Base-by-base conservation (phyloP, 2,888 invertebrate genomes). In the Nomada ferruginata region DNA sequence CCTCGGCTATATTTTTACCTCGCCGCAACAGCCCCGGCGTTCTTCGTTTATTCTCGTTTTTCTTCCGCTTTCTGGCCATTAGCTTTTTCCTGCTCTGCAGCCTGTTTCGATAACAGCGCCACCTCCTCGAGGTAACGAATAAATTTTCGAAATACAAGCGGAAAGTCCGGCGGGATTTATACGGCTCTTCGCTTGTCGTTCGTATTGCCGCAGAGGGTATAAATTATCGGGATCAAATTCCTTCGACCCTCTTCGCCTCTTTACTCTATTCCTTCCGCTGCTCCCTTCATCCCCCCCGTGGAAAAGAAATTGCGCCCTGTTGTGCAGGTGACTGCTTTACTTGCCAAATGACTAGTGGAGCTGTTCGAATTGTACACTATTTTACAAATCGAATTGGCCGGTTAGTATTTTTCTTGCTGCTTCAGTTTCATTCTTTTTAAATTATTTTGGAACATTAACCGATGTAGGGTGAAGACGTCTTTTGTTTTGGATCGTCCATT, bases 71-170 rank as follows among this genome's bases (percentile, higher is more conserved):
- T 65, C 47, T 15, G 23, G 55, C 60, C 70, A 79, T 79, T 77
- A 79, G 42, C 20, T 78, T 36, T 23, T 23, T 50, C 79, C 52
- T 59, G 52, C 26, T 20, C 44, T 18, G 44, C 29, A 53, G 60
- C n/a, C 47, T 20, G 64, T 78, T 60, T 71, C 70, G 79, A 78
- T 78, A 53, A 18, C 53, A 26, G 15, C 78, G n/a, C 57, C 44
- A 20, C 44, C 29, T 61, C 53, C 59, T 26, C 60, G 53, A 29
- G 44, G 53, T 36, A 66, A 68, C 65, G 70, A 80, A 80, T 82
- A 80, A 82, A 80, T 80, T 82, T 69, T 66, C 61, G 23, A 71
- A 80, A 71, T 57, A 72, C 63, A 47, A 18, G 44, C 36, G 23
- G 53, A 4, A 36, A 64, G 52, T 64, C 72, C 23, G 29, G 5